Base-by-base conservation (phyloP, 1,140 invertebrate genomes). In the Ephestia elutella region DNA sequence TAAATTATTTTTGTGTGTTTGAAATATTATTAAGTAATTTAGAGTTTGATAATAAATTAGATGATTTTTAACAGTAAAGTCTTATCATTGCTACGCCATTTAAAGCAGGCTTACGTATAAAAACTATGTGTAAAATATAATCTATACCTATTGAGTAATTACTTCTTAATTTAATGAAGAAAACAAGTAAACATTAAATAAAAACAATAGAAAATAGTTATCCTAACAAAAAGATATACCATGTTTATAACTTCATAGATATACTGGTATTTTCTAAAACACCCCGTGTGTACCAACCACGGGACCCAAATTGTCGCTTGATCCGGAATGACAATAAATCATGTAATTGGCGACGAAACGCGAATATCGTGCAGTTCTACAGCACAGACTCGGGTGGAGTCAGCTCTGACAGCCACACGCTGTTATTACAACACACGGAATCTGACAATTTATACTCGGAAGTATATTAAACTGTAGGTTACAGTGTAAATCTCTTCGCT, bases 311-410 rank as follows among this genome's bases (percentile, higher is more conserved):
- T 73, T 57, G 30, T 57, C 48, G 65, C 64, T 69, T 78, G 71
- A 84, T 87, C 75, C 71, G 66, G 68, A 67, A 82, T 85, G 78
- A 85, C 79, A 85, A 84, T 87, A 87, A 87, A 87, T 87, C 84
- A 85, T 82, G 68, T 84, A 84, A 85, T 85, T 84, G 75, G 78
- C 75, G 82, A 73, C 74, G 70, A 78, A 76, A 78, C 59, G 66
- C 68, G 75, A 67, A 69, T 76, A 28, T 82, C 73, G 61, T 65
- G 57, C 55, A 62, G 10, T 44, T 38, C 11, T 68, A n/a, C n/a
- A n/a, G 58, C 50, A 65, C 65, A 68, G 64, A 66, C 62, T 59
- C 62, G 69, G 70, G 66, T 70, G 71, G 79, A 75, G 81, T 81
- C 66, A 68, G 67, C 71, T 72, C 62, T 76, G 77, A 80, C 78